Base-by-base conservation (phyloP, 2,797 vertebrate genomes). In the Falco cherrug region DNA sequence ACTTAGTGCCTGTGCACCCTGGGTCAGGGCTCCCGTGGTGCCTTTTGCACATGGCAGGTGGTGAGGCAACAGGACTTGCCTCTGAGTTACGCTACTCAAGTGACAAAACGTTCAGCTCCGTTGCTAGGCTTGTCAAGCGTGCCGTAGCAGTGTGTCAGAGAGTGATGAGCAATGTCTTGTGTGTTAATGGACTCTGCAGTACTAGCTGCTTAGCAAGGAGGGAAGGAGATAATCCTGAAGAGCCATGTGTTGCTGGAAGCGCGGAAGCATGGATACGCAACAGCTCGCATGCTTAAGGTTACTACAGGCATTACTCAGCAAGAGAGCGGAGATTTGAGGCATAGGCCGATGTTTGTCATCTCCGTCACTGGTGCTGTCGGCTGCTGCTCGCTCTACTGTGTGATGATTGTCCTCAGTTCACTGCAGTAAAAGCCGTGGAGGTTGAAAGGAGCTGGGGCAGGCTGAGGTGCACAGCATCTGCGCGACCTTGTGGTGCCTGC, bases 121-220 rank as follows among this genome's bases (percentile, higher is more conserved):
- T 93, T 24, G 16, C 77, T 89, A 25, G 54, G 91, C 87, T 76
- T 45, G 78, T 51, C 48, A 16, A 16, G 78, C 92, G 0, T 39
- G 77, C 92, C 18, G 3, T 84, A 71, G 65, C 60, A 39, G 53
- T 31, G 68, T 94, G 95, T 93, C 95, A 91, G 78, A 10, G 60
- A 41, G 78, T 0, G 12, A 70, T 85, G 89, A 97, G 81, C 89
- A 71, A 78, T 83, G 78, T 39, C 84, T 74, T 35, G 57, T 13
- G 71, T n/a, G 78, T 33, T 96, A 94, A 95, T 94, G 93, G 89
- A 50, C 61, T 95, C 89, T 83, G 68, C 89, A 53, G 84, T 67
- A 11, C 75, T 87, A 69, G 68, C 90, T 92, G 87, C 95, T 97
- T 95, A 94, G 83, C 53, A 69, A 73, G 86, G 88, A 73, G 83